Conservation (phyloP, 1,140 invertebrate species). For the Hycleus phaleratus region DNA sequence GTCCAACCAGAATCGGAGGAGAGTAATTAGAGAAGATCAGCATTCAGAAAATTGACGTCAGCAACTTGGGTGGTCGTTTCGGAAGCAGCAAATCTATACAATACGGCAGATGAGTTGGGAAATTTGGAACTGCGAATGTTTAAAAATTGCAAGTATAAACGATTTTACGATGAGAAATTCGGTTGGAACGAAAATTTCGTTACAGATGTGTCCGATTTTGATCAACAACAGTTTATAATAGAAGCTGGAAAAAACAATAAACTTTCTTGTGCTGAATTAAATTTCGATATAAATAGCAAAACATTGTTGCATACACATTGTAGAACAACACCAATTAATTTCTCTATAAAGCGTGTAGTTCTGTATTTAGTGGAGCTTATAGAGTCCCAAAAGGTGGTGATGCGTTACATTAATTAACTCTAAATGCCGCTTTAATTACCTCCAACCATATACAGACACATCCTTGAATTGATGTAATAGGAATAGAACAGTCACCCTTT, state of each 20-base stretch:
- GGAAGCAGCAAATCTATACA: too few species aligned
- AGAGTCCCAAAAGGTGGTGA: conserved; percentile 14
- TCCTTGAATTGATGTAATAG: neutral
- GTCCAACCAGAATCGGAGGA: conserved; percentile 10
- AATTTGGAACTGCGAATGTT: too few species aligned
- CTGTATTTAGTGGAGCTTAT: conserved; percentile 10
- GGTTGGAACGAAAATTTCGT: too few species aligned
- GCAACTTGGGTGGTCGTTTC: conserved; percentile 25
- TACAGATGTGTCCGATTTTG: too few species aligned
- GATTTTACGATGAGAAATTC: too few species aligned
- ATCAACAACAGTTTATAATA: too few species aligned
- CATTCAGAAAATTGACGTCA: conserved; percentile 19
- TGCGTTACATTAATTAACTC: conserved; percentile 15
- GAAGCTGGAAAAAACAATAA: too few species aligned
- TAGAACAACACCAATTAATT: conserved; percentile 5
- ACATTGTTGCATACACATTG: neutral
- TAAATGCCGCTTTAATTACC: conserved; percentile 15
- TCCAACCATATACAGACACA: neutral
- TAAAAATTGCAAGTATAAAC: too few species aligned
- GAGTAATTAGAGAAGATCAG: conserved; percentile 22
- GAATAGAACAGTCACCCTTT: conserved; percentile 10
- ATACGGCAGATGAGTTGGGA: too few species aligned
- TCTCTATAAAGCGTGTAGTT: conserved; percentile 11
- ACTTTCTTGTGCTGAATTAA: too few species aligned
- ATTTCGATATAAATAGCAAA: too few species aligned